phyloP scores from a whole-genome alignment of 2,888 invertebrate genomes.

The Zootermopsis nevadensis region DNA sequence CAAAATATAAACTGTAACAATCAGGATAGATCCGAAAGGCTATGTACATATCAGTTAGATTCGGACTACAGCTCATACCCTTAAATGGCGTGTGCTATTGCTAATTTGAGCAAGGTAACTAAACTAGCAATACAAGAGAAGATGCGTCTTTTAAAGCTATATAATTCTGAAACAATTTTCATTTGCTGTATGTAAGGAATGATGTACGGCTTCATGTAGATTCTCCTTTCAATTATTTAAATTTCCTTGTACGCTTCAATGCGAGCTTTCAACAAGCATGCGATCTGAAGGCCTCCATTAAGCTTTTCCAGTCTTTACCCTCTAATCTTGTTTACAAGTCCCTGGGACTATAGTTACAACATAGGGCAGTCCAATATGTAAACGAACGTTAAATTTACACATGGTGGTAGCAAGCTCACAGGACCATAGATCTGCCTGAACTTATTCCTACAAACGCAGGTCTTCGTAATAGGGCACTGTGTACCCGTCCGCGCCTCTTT shows the following conservation, averaged over 20 bases:
- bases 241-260: background rate
- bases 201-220: background rate
- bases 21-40: no score
- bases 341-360: background rate
- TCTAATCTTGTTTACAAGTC: constrained; percentile 1
- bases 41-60: no score
- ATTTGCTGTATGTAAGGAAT: background rate
- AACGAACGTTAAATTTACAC: background rate
- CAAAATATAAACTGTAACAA: no score
- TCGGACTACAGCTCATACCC: no score
- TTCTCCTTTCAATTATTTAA: background rate
- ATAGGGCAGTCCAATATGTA: constrained; percentile 1
- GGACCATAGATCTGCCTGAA: background rate
- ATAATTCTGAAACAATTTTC: background rate
- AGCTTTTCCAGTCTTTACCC: background rate
- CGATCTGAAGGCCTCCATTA: background rate
- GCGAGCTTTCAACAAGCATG: background rate
- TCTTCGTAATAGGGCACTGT: background rate
- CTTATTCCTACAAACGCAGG: background rate
- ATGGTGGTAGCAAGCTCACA: background rate
- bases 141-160: background rate
- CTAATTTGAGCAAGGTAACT: no score
- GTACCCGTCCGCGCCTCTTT: no score
- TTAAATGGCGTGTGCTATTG: no score
- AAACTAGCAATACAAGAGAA: background rate